These are phyloP conservation scores for Xylota sylvarum DNA, from an alignment of 2,888 invertebrate species.

Conservation along the genomic window DNA sequence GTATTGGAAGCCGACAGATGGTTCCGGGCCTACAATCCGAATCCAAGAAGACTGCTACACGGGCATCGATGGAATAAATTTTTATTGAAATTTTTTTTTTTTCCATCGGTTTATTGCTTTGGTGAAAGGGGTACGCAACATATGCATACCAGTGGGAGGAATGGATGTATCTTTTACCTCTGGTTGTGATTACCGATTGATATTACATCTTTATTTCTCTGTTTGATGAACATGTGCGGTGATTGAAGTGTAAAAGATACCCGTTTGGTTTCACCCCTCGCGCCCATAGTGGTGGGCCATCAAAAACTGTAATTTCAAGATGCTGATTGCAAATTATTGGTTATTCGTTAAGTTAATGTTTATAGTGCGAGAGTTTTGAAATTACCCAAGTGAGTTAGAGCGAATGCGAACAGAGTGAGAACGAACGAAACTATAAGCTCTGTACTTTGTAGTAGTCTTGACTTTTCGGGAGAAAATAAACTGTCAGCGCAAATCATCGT, in stretches of 20 bases:
- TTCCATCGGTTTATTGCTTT: conserved; percentile 1
- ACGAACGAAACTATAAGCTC: neutral
- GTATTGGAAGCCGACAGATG: neutral
- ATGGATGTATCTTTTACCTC: conserved; percentile 39
- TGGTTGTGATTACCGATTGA: conserved; percentile 45
- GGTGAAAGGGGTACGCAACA: conserved; percentile 1
- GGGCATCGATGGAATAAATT: conserved; percentile 20
- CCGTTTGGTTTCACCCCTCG: neutral
- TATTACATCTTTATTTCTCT: conserved; percentile 50
- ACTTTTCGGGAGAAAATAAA: conserved; percentile 19
- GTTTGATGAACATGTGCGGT: conserved; percentile 21
- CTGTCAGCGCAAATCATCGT: conserved; percentile 41
- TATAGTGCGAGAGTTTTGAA: conserved; percentile 18
- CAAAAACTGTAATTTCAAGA: conserved; percentile 40
- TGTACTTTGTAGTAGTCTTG: conserved; percentile 1
- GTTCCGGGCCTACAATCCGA: conserved; percentile 4
- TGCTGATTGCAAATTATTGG: conserved; percentile 62
- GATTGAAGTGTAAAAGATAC: conserved; percentile 61
- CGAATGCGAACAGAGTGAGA: conserved; percentile 3
- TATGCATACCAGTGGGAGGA: neutral
- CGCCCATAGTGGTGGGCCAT: conserved; percentile 9
- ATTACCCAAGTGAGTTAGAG: neutral
- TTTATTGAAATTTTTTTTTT: neutral
- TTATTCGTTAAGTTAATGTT: conserved; percentile 38
- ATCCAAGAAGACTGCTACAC: neutral